Evolutionary conservation across 2,888 invertebrate species (phyloP), one percentile per base, ranked within the genome.

Genomic region (Anticlea derivata): DNA sequence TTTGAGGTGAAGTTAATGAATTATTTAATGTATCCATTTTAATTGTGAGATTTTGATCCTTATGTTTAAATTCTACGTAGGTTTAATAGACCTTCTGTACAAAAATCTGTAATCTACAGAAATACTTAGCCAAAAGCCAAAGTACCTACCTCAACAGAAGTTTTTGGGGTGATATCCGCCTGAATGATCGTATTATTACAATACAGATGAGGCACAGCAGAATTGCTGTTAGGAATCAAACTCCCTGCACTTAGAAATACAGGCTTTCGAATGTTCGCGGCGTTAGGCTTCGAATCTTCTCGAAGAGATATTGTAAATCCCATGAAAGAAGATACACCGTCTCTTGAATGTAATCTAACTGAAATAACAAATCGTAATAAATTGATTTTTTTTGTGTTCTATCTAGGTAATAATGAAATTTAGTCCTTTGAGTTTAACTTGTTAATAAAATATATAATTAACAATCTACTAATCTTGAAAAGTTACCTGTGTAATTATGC

Each of bases 101-200:
- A n/a, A 17, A 4, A 4, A 17, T 17, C 17, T 17, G 17, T 4
- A 3, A 3, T 3, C 4, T 3, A 17, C 4, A 17, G 2, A 17
- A 13, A 26, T 12, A 4, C 12, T 8, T 26, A 13, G 12, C n/a
- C n/a, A n/a, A 37, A 26, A 3, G 3, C 2, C 6, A 8, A 22
- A 22, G 1, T n/a, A n/a, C 26, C 23, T 41, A 87, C 89, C 80
- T 85, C 72, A 2, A 84, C 80, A 10, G 61, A 66, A 39, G 65
- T 82, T 66, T 89, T 90, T 0, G 86, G 78, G 1, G 78, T 79
- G 4, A 84, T 78, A 65, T 88, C 80, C 0, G 76, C 68, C 61
- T 89, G 80, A 7, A 83, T 72, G 1, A 88, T 73, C 1, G 87
- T 83, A 53, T 89, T 85, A 8, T 75, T 71, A 56, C 89, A 88